These are phyloP conservation scores for Chaenocephalus aceratus DNA, from an alignment of 2,113 vertebrate species.

Conservation along the genomic window DNA sequence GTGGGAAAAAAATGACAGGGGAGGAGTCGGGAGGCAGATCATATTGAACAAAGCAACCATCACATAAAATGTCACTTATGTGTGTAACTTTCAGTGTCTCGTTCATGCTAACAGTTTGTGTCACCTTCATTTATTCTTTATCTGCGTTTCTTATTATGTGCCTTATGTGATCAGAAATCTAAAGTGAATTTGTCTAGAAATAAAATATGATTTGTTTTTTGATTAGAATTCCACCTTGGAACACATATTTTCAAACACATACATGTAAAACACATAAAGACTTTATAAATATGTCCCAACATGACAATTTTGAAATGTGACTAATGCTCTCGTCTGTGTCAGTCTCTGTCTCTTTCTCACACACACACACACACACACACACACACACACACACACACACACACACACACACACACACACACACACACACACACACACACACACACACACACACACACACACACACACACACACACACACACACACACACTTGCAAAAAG, in stretches of 20 bases:
- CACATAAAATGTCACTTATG: slow-evolving; percentile 35
- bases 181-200: not conserved
- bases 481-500: not conserved
- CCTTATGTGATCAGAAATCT: not conserved
- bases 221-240: not conserved
- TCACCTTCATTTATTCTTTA: not conserved
- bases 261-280: not conserved
- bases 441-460: too few relatives aligned
- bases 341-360: not conserved
- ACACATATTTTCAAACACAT: not conserved
- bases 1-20: slow-evolving; percentile 26
- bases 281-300: not conserved
- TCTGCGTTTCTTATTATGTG: not conserved
- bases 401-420: too few relatives aligned
- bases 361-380: not conserved
- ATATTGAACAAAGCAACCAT: slow-evolving; percentile 47
- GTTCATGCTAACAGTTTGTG: not conserved
- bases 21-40: slow-evolving; percentile 46
- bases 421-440: too few relatives aligned
- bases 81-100: slow-evolving; percentile 16
- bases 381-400: too few relatives aligned
- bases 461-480: not conserved
- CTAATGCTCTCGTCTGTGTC: slow-evolving; percentile 14
- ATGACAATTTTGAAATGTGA: slow-evolving; percentile 15
- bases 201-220: not conserved